Conservation (phyloP, 2,888 invertebrate species). For the Ormyrus nitidulus region DNA sequence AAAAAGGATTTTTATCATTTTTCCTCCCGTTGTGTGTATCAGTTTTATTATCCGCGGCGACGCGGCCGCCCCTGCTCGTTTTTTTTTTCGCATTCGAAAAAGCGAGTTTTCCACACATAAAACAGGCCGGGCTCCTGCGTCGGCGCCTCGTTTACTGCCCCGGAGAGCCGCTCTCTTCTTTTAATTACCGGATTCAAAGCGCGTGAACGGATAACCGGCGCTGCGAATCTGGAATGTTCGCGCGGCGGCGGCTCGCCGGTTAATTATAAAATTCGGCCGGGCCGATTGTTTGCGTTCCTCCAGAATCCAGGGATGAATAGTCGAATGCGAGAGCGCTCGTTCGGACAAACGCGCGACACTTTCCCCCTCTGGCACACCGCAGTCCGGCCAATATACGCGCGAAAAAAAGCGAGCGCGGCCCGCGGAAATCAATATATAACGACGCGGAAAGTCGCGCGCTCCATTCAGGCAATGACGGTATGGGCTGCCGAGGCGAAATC, state of each 20-base stretch:
- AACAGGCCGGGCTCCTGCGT: background rate
- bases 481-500: slow-evolving; percentile 32
- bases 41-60: slow-evolving; percentile 37
- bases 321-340: background rate
- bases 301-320: slow-evolving; percentile 27
- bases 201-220: slow-evolving; percentile 36
- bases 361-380: background rate
- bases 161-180: slow-evolving; percentile 25
- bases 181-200: slow-evolving; percentile 47
- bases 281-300: slow-evolving; percentile 44
- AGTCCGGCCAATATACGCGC: too few species aligned
- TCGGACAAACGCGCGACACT: background rate
- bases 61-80: background rate
- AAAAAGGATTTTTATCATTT: slow-evolving; percentile 23
- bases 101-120: background rate
- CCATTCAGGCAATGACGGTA: slow-evolving; percentile 32
- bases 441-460: slow-evolving; percentile 36
- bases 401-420: background rate
- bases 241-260: slow-evolving; percentile 11
- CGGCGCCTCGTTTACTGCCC: slow-evolving; percentile 23
- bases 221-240: slow-evolving; percentile 31
- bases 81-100: background rate
- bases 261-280: slow-evolving; percentile 51
- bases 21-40: background rate
- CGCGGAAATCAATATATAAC: slow-evolving; percentile 32